A percentile compares a stretch with the other conserved stretches of the same genome.
phyloP scores from a whole-genome alignment of 2,888 invertebrate genomes.

The Eilema griseolum region DNA sequence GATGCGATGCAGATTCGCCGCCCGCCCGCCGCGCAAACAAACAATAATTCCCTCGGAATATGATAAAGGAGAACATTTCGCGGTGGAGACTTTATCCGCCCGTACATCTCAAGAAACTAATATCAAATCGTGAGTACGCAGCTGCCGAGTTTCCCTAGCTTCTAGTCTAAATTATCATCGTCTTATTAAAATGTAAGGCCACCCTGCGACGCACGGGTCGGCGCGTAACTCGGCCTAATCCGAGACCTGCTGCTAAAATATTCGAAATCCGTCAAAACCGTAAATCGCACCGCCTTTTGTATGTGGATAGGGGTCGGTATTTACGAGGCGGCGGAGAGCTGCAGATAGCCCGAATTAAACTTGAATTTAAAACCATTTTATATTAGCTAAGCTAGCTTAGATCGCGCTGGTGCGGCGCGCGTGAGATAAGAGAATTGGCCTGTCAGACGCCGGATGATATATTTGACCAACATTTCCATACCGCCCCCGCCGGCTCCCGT shows the following conservation, averaged over 20 bases:
- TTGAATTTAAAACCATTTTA: conserved; percentile 88
- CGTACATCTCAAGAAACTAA: conserved; percentile 48
- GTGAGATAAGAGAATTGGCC: conserved; percentile 95
- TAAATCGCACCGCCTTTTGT: conserved; percentile 84
- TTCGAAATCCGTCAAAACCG: conserved; percentile 84
- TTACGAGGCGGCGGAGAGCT: conserved; percentile 76
- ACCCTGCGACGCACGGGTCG: conserved; percentile 55
- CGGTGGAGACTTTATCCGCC: conserved; percentile 42
- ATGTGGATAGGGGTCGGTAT: conserved; percentile 74
- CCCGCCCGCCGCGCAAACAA: conserved; percentile 61
- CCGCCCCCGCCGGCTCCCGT: conserved; percentile 73
- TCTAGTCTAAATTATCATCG: conserved; percentile 63
- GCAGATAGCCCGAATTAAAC: conserved; percentile 86
- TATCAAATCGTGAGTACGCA: conserved; percentile 47
- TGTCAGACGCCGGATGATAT: conserved; percentile 95
- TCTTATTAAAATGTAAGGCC: conserved; percentile 68
- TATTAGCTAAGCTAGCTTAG: conserved; percentile 87
- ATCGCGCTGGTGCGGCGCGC: conserved; percentile 87
- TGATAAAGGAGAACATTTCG: conserved; percentile 42
- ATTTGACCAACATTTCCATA: conserved; percentile 96
- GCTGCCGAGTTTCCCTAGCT: conserved; percentile 52
- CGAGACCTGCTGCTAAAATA: conserved; percentile 72
- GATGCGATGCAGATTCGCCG: conserved; percentile 71
- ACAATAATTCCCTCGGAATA: conserved; percentile 54
- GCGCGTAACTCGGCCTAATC: conserved; percentile 72